A percentile compares a stretch with the other conserved stretches of the same genome.
Evolutionary conservation across 2,113 vertebrate species (phyloP).

Genomic region (Sus scrofa): DNA sequence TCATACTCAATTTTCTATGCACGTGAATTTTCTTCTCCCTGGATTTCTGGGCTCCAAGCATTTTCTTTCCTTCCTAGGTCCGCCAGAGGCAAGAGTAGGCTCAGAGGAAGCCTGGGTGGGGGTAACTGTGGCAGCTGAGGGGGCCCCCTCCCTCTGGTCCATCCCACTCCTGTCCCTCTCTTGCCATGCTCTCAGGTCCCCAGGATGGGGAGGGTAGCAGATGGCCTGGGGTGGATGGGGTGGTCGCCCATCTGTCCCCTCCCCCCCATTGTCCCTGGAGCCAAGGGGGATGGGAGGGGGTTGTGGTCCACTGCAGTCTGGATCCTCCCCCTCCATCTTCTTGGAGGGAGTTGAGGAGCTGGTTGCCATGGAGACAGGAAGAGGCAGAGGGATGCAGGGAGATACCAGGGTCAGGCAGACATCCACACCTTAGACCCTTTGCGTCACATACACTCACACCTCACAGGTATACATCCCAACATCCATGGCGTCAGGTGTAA

Average conservation of each 20-base stretch:
- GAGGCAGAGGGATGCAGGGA: constrained; percentile 73
- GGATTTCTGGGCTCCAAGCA: constrained; percentile 36
- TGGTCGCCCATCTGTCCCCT: constrained; percentile 80
- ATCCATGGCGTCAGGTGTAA: background rate
- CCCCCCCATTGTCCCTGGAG: constrained; percentile 75
- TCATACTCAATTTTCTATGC: background rate
- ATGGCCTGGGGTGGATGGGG: constrained; percentile 81
- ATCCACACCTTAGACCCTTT: constrained; percentile 58
- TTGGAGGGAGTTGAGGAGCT: constrained; percentile 72
- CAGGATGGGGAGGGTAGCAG: constrained; percentile 72
- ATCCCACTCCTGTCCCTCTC: background rate
- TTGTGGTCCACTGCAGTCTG: constrained; percentile 78
- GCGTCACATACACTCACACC: background rate
- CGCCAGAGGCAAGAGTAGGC: constrained; percentile 55
- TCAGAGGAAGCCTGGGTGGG: background rate
- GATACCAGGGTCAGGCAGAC: constrained; percentile 68
- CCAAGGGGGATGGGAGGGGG: constrained; percentile 71
- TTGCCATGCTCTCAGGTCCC: constrained; percentile 56
- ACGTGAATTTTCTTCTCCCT: constrained; percentile 10
- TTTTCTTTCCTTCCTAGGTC: constrained; percentile 41
- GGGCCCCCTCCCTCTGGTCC: background rate
- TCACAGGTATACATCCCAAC: background rate
- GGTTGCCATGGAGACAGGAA: constrained; percentile 79
- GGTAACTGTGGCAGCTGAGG: constrained; percentile 20
- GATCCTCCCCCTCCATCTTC: constrained; percentile 76